Evolutionary conservation across 2,113 vertebrate genomes (phyloP), one percentile per base, ranked within the genome.

Genomic region (Accipiter virgatus): DNA sequence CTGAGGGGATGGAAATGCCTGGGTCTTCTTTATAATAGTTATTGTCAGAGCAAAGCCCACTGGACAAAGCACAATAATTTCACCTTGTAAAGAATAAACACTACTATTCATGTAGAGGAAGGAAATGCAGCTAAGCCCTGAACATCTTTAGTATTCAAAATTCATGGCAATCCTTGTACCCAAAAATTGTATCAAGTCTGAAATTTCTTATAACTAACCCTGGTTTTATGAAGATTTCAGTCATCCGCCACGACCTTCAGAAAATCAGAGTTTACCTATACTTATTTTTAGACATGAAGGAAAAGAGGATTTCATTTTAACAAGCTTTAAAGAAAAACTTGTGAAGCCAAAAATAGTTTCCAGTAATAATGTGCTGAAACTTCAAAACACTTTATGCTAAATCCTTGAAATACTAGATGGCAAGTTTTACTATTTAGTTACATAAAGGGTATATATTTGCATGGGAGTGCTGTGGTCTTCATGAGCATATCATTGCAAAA

Each of bases 41-140:
- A 94, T 91, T 94, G 73, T 91, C 81, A 95, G 74, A 82, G 58
- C 22, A 94, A 84, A 92, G 36, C 40, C 86, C 36, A 31, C 34
- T 87, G 91, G 86, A 95, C 89, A 95, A 97, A 97, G 86, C 61
- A 92, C 72, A 79, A n/a, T 75, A 75, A 86, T 94, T 95, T 95
- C 83, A 75, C 40, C 22, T 91, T 68, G 29, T 56, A 65, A 92
- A 95, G 68, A 86, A 72, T 32, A 93, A 96, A 79, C 52, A 73
- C 62, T 85, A 31, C 58, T 85, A 38, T 82, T 95, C 66, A 10
- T 16, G 45, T 23, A 66, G 47, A 14, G 0, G 52, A 56, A 91
- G 48, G 22, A 94, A 91, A 87, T 2, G 8, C 50, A 56, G 62
- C 36, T 79, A 72, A 96, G 47, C 32, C 55, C 31, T 25, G 40